Percentiles rank a stretch among this genome's conserved stretches.
phyloP scores from a whole-genome alignment of 1,140 invertebrate species.

The Musca domestica region DNA sequence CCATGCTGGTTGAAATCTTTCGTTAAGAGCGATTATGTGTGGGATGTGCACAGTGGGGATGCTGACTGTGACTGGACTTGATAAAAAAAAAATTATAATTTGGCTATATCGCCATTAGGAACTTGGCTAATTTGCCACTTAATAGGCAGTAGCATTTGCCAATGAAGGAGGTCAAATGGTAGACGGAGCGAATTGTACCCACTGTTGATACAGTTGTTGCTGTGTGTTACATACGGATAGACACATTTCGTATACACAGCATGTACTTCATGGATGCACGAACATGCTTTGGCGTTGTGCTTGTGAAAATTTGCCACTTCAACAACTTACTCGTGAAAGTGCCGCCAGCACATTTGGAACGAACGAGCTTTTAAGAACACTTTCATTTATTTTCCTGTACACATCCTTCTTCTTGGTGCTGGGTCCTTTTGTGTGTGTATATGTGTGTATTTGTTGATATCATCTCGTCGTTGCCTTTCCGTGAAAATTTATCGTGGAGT shows the following conservation, averaged over 20 bases:
- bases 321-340: conserved; percentile 51
- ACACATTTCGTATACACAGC: too few species aligned
- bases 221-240: too few species aligned
- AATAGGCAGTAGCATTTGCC: too few species aligned
- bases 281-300: conserved; percentile 28
- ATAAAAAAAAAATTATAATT: too few species aligned
- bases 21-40: conserved; percentile 4
- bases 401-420: not conserved
- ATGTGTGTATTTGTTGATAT: conserved; percentile 37
- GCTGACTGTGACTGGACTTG: not conserved
- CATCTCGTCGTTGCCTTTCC: conserved; percentile 17
- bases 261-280: too few species aligned
- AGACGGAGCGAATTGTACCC: too few species aligned
- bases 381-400: conserved; percentile 26
- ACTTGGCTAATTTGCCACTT: too few species aligned
- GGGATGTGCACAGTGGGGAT: not conserved
- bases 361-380: conserved; percentile 48
- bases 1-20: conserved; percentile 10
- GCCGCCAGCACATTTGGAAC: conserved; percentile 51
- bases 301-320: conserved; percentile 54
- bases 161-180: too few species aligned
- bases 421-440: not conserved
- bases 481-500: not conserved
- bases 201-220: too few species aligned
- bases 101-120: too few species aligned